Conservation (phyloP, 1,140 invertebrate species). For the Alviniconcha marisindica region DNA sequence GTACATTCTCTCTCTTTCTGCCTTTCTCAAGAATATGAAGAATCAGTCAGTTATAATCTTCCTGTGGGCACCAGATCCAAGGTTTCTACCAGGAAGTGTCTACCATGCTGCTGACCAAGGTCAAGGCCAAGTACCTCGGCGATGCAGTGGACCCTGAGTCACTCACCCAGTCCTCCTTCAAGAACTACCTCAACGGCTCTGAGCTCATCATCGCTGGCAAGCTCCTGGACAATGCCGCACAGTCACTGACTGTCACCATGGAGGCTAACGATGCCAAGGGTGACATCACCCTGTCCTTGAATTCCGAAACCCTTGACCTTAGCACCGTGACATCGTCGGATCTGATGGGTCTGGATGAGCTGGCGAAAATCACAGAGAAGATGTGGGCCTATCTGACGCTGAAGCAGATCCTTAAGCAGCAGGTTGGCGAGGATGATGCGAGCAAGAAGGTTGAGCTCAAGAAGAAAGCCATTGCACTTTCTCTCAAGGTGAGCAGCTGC, state of each 20-base stretch:
- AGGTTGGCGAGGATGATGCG: conserved; percentile 43
- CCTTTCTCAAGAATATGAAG: too few relatives aligned
- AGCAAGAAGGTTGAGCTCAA: conserved; percentile 46
- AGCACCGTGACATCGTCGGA: conserved; percentile 17
- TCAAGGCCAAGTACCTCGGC: conserved; percentile 81
- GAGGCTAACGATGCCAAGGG: conserved; percentile 44
- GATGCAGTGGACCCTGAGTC: conserved; percentile 58
- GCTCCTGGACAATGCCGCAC: conserved; percentile 46
- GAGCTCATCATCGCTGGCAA: conserved; percentile 67
- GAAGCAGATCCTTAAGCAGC: conserved; percentile 80
- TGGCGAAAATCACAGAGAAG: conserved; percentile 78
- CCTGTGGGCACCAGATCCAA: conserved; percentile 79
- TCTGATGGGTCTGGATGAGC: conserved; percentile 45
- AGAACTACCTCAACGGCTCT: conserved; percentile 65
- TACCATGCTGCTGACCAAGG: conserved; percentile 82
- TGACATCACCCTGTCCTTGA: conserved; percentile 70
- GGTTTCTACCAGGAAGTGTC: conserved; percentile 86
- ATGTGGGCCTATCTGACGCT: conserved; percentile 85
- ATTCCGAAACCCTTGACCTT: conserved; percentile 76
- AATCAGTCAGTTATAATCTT: too few relatives aligned
- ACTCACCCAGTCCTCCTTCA: conserved; percentile 61
- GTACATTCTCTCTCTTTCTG: too few relatives aligned
- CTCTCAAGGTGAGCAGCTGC: conserved; percentile 65
- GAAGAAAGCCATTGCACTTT: conserved; percentile 51
- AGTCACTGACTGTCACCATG: conserved; percentile 36